Percentiles rank a stretch among this genome's conserved stretches.
These are phyloP conservation scores for Formicarius rufipectus DNA, from an alignment of 2,113 vertebrate genomes.

Conservation along the genomic window DNA sequence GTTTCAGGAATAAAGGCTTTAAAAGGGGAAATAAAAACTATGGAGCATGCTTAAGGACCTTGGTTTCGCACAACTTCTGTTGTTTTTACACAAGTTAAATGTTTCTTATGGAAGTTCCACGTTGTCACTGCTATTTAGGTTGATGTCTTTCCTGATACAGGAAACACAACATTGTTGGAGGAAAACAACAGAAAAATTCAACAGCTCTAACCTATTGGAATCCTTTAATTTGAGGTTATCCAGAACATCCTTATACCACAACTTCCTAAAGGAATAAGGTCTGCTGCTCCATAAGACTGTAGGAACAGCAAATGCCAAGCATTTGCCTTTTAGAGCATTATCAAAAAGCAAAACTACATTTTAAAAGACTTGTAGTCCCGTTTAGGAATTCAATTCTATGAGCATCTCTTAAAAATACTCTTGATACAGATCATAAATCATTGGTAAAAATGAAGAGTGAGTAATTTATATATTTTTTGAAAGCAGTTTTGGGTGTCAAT, in stretches of 20 bases:
- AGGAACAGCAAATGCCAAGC: neutral
- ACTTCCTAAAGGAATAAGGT: neutral
- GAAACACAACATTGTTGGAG: neutral
- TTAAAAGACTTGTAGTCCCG: neutral
- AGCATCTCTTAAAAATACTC: neutral
- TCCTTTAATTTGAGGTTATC: neutral
- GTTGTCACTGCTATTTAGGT: neutral
- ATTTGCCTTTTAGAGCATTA: neutral
- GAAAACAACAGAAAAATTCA: neutral
- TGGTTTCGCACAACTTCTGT: neutral
- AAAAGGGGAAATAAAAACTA: neutral
- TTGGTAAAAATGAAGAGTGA: neutral
- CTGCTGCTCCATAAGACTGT: neutral
- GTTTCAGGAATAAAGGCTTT: neutral
- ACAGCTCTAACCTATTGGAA: neutral
- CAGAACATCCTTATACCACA: neutral
- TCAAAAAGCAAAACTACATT: neutral
- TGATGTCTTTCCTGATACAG: neutral
- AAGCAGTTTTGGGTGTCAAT: fast-evolving
- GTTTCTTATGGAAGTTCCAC: neutral
- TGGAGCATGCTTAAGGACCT: neutral
- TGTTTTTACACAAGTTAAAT: neutral
- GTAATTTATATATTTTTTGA: neutral
- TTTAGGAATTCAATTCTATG: neutral
- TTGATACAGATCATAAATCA: neutral